Evolutionary conservation across 2,888 invertebrate species (phyloP).

Genomic region (Diaphora mendica): DNA sequence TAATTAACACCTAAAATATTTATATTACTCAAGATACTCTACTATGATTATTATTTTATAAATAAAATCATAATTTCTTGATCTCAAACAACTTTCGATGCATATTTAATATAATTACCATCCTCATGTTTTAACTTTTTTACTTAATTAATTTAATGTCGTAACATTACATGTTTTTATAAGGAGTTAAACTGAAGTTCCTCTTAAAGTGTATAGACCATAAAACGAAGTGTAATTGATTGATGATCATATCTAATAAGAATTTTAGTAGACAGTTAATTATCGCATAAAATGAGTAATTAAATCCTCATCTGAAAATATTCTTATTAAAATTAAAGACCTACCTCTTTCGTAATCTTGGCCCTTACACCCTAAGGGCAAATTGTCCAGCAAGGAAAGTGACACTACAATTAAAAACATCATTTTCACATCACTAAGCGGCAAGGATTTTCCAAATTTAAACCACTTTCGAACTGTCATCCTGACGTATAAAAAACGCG

Average conservation of each 20-base stretch:
- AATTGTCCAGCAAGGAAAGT: constrained; percentile 73
- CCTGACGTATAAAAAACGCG: constrained; percentile 70
- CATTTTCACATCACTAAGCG: constrained; percentile 77
- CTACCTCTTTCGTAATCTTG: constrained; percentile 74
- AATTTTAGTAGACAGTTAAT: background rate
- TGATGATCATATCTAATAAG: background rate
- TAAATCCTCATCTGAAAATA: background rate
- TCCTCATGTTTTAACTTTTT: no score
- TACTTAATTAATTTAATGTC: background rate
- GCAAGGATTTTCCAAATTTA: constrained; percentile 65
- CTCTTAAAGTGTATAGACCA: background rate
- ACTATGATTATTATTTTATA: background rate
- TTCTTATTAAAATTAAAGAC: constrained; percentile 4
- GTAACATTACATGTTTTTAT: background rate
- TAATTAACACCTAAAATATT: background rate
- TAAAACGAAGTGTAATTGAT: background rate
- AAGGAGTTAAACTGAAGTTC: background rate
- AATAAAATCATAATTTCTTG: background rate
- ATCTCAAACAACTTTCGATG: background rate
- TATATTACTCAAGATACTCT: background rate
- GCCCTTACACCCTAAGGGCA: constrained; percentile 64
- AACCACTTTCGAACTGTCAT: constrained; percentile 81
- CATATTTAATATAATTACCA: background rate
- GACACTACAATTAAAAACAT: constrained; percentile 73
- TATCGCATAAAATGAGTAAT: background rate